Conservation (phyloP, 35 echinoderm and acorn worm genomes). For the Apostichopus japonicus region DNA sequence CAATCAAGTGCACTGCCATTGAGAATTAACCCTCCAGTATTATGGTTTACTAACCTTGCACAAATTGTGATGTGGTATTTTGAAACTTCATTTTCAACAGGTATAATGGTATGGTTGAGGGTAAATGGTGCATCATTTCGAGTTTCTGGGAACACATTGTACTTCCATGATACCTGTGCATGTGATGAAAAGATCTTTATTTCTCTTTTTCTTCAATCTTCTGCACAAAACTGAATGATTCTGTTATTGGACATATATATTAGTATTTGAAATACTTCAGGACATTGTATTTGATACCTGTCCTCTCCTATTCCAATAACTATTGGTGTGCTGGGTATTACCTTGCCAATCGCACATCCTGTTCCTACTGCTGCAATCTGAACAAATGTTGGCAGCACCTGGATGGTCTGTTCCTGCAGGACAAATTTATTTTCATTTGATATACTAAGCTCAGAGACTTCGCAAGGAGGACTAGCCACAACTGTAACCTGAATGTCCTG, state of each 20-base stretch:
- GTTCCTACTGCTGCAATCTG: constrained; percentile 22
- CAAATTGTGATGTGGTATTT: constrained; percentile 17
- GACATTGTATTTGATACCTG: too few relatives aligned
- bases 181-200: too few relatives aligned
- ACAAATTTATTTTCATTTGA: constrained; percentile 4
- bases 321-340: neutral
- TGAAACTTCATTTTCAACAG: constrained; percentile 9
- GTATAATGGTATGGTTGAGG: constrained; percentile 8
- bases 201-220: too few relatives aligned
- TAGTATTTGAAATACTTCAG: too few relatives aligned
- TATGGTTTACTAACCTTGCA: constrained; percentile 1
- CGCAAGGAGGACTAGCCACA: constrained; percentile 29
- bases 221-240: too few relatives aligned
- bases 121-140: constrained; percentile 42
- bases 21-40: neutral
- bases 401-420: constrained; percentile 28
- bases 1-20: neutral
- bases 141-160: constrained; percentile 35
- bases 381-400: neutral
- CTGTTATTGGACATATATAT: too few relatives aligned
- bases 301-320: too few relatives aligned
- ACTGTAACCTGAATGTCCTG: neutral
- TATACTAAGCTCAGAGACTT: constrained; percentile 3
- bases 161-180: constrained; percentile 34
- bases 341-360: constrained; percentile 27